Evolutionary conservation across 2,797 vertebrate species (phyloP).

Genomic region (Holocentrus rufus): DNA sequence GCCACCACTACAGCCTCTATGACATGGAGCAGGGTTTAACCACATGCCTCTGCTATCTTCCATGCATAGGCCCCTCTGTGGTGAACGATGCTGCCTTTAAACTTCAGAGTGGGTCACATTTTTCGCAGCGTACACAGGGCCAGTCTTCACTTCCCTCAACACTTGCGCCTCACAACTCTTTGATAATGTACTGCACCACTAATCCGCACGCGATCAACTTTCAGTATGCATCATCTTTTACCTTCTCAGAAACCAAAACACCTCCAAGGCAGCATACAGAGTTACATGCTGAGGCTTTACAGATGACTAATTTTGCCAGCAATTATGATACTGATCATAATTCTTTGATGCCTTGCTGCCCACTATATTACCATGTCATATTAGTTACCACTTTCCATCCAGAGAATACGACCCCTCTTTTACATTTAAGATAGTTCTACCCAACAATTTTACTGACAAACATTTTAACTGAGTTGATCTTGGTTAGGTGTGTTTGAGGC

Average conservation of each 20-base stretch:
- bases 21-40: conserved; percentile 70
- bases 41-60: conserved; percentile 61
- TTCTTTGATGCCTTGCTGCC: neutral
- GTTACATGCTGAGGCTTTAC: neutral
- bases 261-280: neutral
- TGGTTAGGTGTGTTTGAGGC: no score
- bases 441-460: no score
- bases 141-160: conserved; percentile 33
- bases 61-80: conserved; percentile 30
- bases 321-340: neutral
- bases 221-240: conserved; percentile 16
- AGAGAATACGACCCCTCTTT: no score
- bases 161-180: conserved; percentile 12
- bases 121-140: neutral
- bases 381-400: neutral
- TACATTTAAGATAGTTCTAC: no score
- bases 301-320: neutral
- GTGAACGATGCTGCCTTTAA: conserved; percentile 33
- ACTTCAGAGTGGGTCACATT: neutral
- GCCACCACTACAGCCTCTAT: conserved; percentile 68
- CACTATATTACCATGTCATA: no score
- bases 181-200: no score
- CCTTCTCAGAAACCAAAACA: neutral
- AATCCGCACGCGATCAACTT: conserved; percentile 8
- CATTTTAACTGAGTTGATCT: no score